These are phyloP conservation scores for Pseudomyrmex cubaensis DNA, from an alignment of 1,140 invertebrate genomes.

Conservation along the genomic window DNA sequence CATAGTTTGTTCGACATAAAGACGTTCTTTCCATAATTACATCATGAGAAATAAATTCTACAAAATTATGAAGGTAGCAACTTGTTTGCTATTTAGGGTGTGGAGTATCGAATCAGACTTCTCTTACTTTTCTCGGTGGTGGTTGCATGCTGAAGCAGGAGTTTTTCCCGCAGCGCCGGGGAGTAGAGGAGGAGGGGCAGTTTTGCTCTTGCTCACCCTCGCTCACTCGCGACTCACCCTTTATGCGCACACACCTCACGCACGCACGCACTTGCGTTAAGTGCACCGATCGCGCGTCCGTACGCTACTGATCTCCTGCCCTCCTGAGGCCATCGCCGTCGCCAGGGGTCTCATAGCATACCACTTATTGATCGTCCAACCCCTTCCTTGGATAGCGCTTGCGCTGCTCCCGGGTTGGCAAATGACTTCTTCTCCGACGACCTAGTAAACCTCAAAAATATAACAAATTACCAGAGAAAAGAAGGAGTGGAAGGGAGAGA, in stretches of 20 bases:
- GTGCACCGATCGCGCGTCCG: conserved; percentile 73
- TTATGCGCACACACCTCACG: conserved; percentile 72
- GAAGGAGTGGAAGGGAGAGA: neutral
- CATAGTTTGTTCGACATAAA: conserved; percentile 8
- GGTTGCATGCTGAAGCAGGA: conserved; percentile 88
- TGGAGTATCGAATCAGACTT: conserved; percentile 6
- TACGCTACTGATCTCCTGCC: conserved; percentile 80
- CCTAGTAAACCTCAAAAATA: conserved; percentile 45
- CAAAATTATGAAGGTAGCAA: neutral
- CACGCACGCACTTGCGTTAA: conserved; percentile 68
- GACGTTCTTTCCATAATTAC: neutral
- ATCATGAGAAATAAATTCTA: conserved; percentile 14
- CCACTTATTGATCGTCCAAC: conserved; percentile 80
- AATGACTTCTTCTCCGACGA: conserved; percentile 48
- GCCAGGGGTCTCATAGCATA: conserved; percentile 41
- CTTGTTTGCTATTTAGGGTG: neutral
- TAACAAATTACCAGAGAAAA: too few species aligned
- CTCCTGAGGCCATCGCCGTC: conserved; percentile 70
- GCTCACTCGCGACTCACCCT: conserved; percentile 60
- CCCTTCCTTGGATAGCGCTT: conserved; percentile 67
- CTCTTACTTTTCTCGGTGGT: conserved; percentile 90
- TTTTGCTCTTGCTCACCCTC: conserved; percentile 50
- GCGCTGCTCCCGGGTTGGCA: conserved; percentile 66
- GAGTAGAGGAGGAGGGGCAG: conserved; percentile 36
- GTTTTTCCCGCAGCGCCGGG: conserved; percentile 49